Conservation (phyloP, 2,888 invertebrate species). For the Molanna angustata region DNA sequence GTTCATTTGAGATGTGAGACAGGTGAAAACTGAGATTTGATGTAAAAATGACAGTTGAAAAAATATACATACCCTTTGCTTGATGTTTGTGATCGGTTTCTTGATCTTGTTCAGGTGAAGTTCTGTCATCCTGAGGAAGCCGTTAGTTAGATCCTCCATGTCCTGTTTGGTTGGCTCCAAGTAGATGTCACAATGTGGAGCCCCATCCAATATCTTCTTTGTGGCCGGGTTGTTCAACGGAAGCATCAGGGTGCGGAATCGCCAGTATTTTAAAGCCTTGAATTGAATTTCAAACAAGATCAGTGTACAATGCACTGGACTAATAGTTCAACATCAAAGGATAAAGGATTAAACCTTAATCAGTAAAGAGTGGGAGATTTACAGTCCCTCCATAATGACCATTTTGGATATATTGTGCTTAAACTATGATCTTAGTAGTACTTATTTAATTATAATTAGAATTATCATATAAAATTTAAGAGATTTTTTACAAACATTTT, state of each 20-base stretch:
- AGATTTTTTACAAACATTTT: too few species aligned
- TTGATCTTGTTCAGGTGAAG: slow-evolving; percentile 87
- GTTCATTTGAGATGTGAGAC: too few species aligned
- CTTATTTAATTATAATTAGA: too few species aligned
- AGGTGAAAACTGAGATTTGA: too few species aligned
- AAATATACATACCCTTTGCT: slow-evolving; percentile 73
- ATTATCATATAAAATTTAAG: too few species aligned
- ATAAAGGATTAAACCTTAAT: not conserved
- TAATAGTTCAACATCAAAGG: not conserved
- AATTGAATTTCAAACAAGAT: too few species aligned
- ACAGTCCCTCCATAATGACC: not conserved
- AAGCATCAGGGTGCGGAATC: slow-evolving; percentile 84
- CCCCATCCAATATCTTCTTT: slow-evolving; percentile 71
- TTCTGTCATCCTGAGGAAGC: slow-evolving; percentile 80
- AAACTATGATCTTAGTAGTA: too few species aligned
- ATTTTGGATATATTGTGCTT: too few species aligned
- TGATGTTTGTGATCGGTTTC: slow-evolving; percentile 64
- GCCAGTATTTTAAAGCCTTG: slow-evolving; percentile 84
- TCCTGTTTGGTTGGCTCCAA: slow-evolving; percentile 60
- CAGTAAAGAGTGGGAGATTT: slow-evolving; percentile 2
- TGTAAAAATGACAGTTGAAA: too few species aligned
- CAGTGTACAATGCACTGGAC: slow-evolving; percentile 5
- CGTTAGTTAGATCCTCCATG: slow-evolving; percentile 65
- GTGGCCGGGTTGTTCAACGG: slow-evolving; percentile 79
- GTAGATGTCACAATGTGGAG: slow-evolving; percentile 81